Base-by-base conservation (phyloP, 1,140 invertebrate species). In the Ceratina calcarata region DNA sequence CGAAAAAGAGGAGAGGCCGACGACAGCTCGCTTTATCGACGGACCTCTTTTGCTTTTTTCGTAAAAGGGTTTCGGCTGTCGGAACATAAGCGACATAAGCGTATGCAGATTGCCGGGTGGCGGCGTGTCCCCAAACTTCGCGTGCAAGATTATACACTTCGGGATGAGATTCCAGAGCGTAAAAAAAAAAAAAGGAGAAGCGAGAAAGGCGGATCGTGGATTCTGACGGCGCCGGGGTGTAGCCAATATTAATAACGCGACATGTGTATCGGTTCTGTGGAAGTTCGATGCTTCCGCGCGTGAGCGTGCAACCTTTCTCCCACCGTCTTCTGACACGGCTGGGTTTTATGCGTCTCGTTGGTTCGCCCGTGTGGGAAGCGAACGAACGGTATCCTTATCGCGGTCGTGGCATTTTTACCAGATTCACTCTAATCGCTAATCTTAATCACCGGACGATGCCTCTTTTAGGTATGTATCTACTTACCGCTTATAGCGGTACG, bases 201-300 rank as follows among this genome's bases (percentile, higher is more conserved):
- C 51, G 20, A 55, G 57, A 49, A 49, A 0, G 32, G 45, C 55
- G 60, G 58, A 71, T 71, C 37, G 60, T 49, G 64, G 53, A 73
- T 64, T 65, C 18, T 82, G 84, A 37, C 37, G 65, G 78, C 77
- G 65, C 45, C 81, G 77, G 68, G 64, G 77, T 71, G 77, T 73
- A 78, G 78, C 85, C 82, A 80, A 87, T 89, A 91, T 90, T 89
- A 88, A 89, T 89, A 90, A 89, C 82, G 87, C 85, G 80, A 87
- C 86, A 86, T 83, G 83, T 90, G 86, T 86, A 89, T 88, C 85
- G 72, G 79, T 32, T 80, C 68, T 66, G 72, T 79, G 66, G 16
- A 72, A 83, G 37, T 78, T 78, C 57, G 73, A 75, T 69, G 81
- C 84, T 87, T 78, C 82, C 86, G 80, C 58, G 80, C 84, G 37